Evolutionary conservation across 2,113 vertebrate species (phyloP).

Genomic region (Pteruthius melanotis): DNA sequence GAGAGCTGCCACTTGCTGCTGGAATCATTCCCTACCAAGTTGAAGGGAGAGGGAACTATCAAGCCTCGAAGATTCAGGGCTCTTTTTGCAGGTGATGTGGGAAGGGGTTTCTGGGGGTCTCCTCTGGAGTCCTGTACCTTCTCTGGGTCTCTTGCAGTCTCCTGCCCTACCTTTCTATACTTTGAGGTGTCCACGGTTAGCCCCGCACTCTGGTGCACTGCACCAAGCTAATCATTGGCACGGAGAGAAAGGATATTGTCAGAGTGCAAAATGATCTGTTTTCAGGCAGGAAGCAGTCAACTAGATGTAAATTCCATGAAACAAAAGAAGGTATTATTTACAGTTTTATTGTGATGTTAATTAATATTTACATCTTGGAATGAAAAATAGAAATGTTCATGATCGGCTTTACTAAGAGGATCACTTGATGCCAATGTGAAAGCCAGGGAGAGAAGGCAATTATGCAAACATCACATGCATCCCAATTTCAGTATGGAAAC

Average conservation of each 20-base stretch:
- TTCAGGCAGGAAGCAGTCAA: slow-evolving; percentile 82
- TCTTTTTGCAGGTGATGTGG: not conserved
- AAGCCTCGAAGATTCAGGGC: not conserved
- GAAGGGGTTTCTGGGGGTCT: not conserved
- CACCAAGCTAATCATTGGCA: slow-evolving; percentile 67
- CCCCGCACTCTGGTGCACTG: slow-evolving; percentile 39
- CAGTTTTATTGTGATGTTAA: slow-evolving; percentile 72
- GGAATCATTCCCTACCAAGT: not conserved
- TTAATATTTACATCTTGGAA: slow-evolving; percentile 76
- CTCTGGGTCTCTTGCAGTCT: not conserved
- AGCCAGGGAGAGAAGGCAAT: slow-evolving; percentile 99
- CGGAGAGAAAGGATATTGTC: slow-evolving; percentile 65
- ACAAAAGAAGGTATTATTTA: slow-evolving; percentile 73
- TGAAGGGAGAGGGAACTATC: not conserved
- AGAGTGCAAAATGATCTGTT: slow-evolving; percentile 79
- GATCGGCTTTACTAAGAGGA: slow-evolving; percentile 89
- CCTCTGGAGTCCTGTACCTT: not conserved
- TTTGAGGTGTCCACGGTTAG: slow-evolving; percentile 39
- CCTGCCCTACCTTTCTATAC: slow-evolving; percentile 48
- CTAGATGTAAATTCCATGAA: slow-evolving; percentile 77
- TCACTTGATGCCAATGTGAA: slow-evolving; percentile 86
- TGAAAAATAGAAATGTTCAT: slow-evolving; percentile 75
- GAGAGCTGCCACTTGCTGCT: not conserved
- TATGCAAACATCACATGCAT: slow-evolving; percentile 98
- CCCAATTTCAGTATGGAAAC: slow-evolving; percentile 95